A percentile compares a stretch with the other conserved stretches of the same genome.
These are phyloP conservation scores for Dipodomys stephensi DNA, from an alignment of 2,113 vertebrate species.

Conservation along the genomic window DNA sequence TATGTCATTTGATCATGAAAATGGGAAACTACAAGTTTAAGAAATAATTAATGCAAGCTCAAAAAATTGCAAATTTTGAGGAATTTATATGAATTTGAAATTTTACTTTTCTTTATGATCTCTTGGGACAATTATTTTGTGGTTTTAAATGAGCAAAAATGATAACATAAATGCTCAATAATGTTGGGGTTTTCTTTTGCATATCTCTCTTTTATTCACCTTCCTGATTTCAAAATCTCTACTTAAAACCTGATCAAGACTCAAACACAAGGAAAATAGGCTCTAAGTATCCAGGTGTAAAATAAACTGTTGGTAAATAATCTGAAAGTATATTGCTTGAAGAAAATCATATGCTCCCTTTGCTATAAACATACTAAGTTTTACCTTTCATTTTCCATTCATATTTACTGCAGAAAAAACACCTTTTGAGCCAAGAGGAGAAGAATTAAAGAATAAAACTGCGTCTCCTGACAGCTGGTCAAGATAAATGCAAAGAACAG, in stretches of 20 bases:
- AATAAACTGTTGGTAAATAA: constrained; percentile 29
- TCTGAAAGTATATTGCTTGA: not conserved
- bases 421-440: constrained; percentile 42
- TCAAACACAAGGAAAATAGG: constrained; percentile 6
- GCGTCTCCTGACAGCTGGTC: constrained; percentile 64
- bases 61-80: not conserved
- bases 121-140: not conserved
- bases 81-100: not conserved
- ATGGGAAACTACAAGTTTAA: not conserved
- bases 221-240: not conserved
- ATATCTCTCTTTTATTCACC: not conserved
- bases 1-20: not conserved
- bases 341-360: constrained; percentile 24
- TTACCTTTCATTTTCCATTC: constrained; percentile 46
- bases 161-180: not conserved
- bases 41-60: not conserved
- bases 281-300: not conserved
- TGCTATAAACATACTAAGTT: not conserved
- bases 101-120: constrained; percentile 15
- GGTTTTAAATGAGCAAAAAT: not conserved
- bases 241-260: constrained; percentile 38
- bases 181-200: not conserved
- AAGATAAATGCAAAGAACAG: constrained; percentile 68
- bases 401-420: constrained; percentile 29
- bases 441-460: constrained; percentile 50